Evolutionary conservation across 2,888 invertebrate genomes (phyloP).

Genomic region (Andrena fulva): DNA sequence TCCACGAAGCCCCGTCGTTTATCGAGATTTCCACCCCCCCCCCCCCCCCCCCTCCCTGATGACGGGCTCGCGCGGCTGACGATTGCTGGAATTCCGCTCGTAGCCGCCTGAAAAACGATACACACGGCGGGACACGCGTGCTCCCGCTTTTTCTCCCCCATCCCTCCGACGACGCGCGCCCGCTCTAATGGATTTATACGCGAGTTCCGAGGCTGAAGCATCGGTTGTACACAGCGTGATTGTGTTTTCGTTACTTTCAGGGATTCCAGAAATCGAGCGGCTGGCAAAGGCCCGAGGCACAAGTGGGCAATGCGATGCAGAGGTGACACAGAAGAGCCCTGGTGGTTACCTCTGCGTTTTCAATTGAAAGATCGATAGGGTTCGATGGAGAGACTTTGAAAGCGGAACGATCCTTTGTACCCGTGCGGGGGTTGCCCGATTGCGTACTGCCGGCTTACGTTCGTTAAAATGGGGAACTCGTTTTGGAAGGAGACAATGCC

Average conservation of each 20-base stretch:
- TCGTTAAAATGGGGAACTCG: background rate
- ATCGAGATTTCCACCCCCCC: constrained; percentile 33
- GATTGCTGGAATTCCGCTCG: constrained; percentile 11
- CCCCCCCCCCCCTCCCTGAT: background rate
- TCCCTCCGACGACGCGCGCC: background rate
- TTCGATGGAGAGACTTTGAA: background rate
- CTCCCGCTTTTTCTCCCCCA: background rate
- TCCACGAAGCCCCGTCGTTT: constrained; percentile 27
- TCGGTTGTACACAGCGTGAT: background rate
- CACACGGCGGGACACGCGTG: constrained; percentile 1
- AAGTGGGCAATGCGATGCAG: too few species aligned
- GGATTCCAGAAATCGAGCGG: background rate
- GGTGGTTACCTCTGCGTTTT: too few species aligned
- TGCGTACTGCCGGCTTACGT: background rate
- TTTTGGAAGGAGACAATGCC: constrained; percentile 13
- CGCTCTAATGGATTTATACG: constrained; percentile 37
- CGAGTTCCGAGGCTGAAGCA: constrained; percentile 15
- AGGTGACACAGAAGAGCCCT: too few species aligned
- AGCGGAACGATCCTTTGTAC: constrained; percentile 12
- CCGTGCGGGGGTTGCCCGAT: background rate
- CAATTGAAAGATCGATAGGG: too few species aligned
- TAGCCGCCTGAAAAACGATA: constrained; percentile 1
- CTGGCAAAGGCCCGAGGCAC: background rate
- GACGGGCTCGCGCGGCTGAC: background rate
- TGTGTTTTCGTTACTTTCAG: background rate